Conservation (phyloP, 1,140 invertebrate species). For the Bombus balteatus region DNA sequence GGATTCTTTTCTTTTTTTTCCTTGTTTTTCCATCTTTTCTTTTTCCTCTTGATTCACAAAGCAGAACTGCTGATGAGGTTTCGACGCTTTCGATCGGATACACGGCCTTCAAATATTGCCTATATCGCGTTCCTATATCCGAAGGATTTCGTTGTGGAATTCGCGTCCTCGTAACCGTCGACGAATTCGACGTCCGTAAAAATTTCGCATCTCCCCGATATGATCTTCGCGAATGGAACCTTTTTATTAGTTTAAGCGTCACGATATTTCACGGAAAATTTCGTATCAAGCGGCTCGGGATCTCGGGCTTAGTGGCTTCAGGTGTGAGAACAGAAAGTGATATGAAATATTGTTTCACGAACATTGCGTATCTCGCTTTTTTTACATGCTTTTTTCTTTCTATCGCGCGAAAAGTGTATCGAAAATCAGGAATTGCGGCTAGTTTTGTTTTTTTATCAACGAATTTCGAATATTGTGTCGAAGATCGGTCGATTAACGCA, state of each 20-base stretch:
- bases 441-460: too few relatives aligned
- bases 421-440: background rate
- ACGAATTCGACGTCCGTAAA: conserved; percentile 1
- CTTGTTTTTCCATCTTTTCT: rapidly evolving
- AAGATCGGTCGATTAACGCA: too few relatives aligned
- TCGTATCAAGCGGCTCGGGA: background rate
- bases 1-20: background rate
- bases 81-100: conserved; percentile 48
- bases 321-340: background rate
- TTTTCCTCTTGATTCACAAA: conserved; percentile 35
- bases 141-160: conserved; percentile 30
- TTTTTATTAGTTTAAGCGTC: background rate
- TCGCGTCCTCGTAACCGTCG: background rate
- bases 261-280: background rate
- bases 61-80: conserved; percentile 60
- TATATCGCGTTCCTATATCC: conserved; percentile 24
- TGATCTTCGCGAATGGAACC: background rate
- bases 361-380: background rate
- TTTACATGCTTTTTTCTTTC: background rate
- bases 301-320: background rate
- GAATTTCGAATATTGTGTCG: too few relatives aligned
- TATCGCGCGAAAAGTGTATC: too few relatives aligned
- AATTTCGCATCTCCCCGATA: background rate
- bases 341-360: background rate
- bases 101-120: conserved; percentile 9